Evolutionary conservation across 2,797 vertebrate genomes (phyloP).

Genomic region (Scomberomorus guttatus): DNA sequence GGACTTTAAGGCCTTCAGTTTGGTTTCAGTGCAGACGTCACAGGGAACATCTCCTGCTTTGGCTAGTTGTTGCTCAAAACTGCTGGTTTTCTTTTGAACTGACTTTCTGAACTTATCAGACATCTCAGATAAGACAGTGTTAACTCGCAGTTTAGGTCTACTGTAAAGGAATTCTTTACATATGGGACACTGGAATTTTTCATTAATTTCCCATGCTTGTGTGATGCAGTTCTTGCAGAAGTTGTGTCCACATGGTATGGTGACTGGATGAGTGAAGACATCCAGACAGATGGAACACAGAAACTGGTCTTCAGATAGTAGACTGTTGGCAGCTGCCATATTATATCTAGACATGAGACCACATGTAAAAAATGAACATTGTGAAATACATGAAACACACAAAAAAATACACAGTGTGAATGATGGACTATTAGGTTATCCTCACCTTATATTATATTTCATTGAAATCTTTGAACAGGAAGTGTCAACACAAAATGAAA

Average conservation of each 20-base stretch:
- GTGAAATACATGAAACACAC: no score
- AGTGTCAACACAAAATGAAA: background rate
- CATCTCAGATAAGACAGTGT: constrained; percentile 18
- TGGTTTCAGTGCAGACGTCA: background rate
- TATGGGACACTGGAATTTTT: constrained; percentile 2
- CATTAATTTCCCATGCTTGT: background rate
- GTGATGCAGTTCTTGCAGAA: constrained; percentile 13
- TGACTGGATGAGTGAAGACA: background rate
- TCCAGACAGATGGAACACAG: no score
- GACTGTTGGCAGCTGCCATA: background rate
- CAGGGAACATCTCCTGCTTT: background rate
- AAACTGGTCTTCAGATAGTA: background rate
- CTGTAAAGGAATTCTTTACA: background rate
- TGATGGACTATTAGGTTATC: no score
- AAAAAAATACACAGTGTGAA: no score
- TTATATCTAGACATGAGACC: background rate
- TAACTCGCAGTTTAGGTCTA: constrained; percentile 14
- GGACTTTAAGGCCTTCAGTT: no score
- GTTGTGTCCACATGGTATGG: background rate
- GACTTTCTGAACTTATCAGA: background rate
- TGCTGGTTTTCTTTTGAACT: background rate
- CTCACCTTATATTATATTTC: no score
- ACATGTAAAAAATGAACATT: no score
- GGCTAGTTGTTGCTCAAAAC: background rate
- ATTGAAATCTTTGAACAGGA: no score